A percentile compares a stretch with the other conserved stretches of the same genome.
phyloP scores from a whole-genome alignment of 2,113 vertebrate species.

The Syngnathoides biaculeatus region DNA sequence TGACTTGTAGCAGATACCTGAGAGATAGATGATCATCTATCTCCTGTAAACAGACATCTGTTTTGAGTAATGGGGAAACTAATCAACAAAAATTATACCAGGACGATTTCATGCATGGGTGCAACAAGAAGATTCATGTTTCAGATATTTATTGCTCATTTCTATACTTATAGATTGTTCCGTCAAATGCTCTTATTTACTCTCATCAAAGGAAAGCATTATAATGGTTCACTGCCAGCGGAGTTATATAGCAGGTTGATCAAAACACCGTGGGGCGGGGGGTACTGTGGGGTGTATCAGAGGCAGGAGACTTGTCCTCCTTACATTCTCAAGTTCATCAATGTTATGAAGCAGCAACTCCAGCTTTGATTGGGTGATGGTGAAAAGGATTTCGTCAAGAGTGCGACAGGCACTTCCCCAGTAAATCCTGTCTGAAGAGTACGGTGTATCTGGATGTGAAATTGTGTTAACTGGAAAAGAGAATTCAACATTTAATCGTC shows the following conservation, averaged over 20 bases:
- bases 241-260: slow-evolving; percentile 44
- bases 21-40: slow-evolving; percentile 73
- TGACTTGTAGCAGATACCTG: slow-evolving; percentile 59
- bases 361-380: slow-evolving; percentile 61
- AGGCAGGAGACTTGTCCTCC: slow-evolving; percentile 11
- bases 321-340: slow-evolving; percentile 42
- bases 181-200: slow-evolving; percentile 47
- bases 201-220: slow-evolving; percentile 64
- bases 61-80: slow-evolving; percentile 74
- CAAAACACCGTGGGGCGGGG: neutral
- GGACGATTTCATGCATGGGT: slow-evolving; percentile 48
- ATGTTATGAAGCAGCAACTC: slow-evolving; percentile 59
- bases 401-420: slow-evolving; percentile 62
- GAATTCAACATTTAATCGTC: neutral
- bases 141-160: slow-evolving; percentile 35
- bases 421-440: slow-evolving; percentile 69
- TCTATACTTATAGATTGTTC: slow-evolving; percentile 66
- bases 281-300: neutral
- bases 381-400: slow-evolving; percentile 54
- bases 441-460: slow-evolving; percentile 41
- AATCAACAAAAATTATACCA: slow-evolving; percentile 71
- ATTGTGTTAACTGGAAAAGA: neutral
- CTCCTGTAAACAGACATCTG: slow-evolving; percentile 64
- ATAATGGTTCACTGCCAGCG: slow-evolving; percentile 36
- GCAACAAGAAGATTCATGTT: slow-evolving; percentile 64